phyloP scores from a whole-genome alignment of 2,797 vertebrate species.

The Vireo griseus region DNA sequence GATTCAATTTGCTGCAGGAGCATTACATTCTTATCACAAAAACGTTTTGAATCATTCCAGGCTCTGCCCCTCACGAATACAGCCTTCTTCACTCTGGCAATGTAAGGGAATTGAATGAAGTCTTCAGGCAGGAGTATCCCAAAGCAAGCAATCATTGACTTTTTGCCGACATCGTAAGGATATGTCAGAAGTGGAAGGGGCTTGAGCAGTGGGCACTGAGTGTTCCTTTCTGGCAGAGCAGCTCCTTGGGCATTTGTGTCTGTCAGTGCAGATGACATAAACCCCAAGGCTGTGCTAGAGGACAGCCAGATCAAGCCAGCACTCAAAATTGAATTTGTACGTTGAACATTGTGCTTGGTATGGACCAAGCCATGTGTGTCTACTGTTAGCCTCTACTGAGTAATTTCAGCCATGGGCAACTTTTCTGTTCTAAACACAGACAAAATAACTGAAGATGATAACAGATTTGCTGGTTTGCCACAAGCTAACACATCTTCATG shows the following conservation, averaged over 20 bases:
- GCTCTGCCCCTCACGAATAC: background rate
- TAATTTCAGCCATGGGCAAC: conserved; percentile 38
- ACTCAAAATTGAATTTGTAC: background rate
- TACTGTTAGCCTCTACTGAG: background rate
- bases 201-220: background rate
- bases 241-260: background rate
- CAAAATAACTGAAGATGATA: background rate
- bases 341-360: background rate
- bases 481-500: background rate
- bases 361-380: background rate
- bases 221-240: background rate
- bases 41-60: background rate
- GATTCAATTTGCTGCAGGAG: background rate
- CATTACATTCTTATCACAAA: background rate
- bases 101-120: background rate
- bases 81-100: background rate
- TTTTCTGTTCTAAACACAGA: background rate
- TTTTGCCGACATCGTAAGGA: background rate
- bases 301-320: background rate
- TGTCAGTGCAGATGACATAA: background rate
- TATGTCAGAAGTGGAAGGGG: background rate
- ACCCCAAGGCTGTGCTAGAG: background rate
- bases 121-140: background rate
- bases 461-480: conserved; percentile 22
- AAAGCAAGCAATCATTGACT: background rate